Conservation (phyloP, 1,140 invertebrate genomes). For the Pseudomyrmex sp. region DNA sequence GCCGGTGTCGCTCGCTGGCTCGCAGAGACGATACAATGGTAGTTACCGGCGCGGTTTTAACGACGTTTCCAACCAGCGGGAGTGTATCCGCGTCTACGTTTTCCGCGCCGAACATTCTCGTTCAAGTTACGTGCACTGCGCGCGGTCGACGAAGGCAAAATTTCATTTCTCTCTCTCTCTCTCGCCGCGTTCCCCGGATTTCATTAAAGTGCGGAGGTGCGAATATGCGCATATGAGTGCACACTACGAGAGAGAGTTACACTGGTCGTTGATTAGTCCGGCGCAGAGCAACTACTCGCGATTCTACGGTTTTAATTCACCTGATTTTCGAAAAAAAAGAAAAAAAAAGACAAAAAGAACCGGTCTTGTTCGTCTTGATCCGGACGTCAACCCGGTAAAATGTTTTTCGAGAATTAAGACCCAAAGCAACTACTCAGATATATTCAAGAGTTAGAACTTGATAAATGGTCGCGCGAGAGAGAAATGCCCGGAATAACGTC, state of each 20-base stretch:
- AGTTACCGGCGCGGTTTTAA: conserved; percentile 36
- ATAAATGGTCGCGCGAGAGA: conserved; percentile 19
- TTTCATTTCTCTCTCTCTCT: conserved; percentile 12
- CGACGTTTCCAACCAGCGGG: background rate
- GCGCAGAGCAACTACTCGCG: background rate
- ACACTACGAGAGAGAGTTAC: conserved; percentile 58
- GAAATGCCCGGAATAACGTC: conserved; percentile 2
- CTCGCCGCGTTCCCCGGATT: conserved; percentile 39
- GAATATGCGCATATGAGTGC: too few species aligned
- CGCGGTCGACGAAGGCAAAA: conserved; percentile 35
- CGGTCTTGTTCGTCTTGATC: background rate
- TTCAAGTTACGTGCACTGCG: background rate
- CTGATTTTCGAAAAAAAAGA: background rate
- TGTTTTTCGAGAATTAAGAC: conserved; percentile 18
- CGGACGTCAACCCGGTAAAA: background rate
- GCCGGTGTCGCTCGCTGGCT: background rate
- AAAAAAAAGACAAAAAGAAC: background rate
- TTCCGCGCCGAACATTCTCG: conserved; percentile 29
- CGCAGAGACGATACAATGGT: conserved; percentile 16
- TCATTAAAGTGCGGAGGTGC: conserved; percentile 51
- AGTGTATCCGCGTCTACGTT: conserved; percentile 36
- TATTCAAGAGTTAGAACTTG: conserved; percentile 16
- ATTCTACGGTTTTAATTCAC: too few species aligned
- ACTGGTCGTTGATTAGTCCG: conserved; percentile 66
- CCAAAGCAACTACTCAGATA: background rate